Evolutionary conservation across 2,113 vertebrate species (phyloP).

Genomic region (Odocoileus hemionus): DNA sequence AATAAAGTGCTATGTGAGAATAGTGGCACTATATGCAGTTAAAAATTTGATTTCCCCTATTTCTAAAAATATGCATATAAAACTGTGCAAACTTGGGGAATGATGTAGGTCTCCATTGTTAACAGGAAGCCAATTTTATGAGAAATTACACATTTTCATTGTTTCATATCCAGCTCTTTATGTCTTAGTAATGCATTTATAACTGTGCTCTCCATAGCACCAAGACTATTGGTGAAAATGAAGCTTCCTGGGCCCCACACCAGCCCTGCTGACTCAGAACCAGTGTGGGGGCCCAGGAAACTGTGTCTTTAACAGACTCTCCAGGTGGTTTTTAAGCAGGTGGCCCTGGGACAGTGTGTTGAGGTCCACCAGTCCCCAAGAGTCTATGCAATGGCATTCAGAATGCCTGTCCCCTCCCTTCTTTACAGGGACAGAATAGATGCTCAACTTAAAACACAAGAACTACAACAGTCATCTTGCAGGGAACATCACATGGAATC

Average conservation of each 20-base stretch:
- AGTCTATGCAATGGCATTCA: fast-evolving
- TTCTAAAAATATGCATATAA: background rate
- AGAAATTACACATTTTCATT: background rate
- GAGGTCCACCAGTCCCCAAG: background rate
- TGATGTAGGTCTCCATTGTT: background rate
- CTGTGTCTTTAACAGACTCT: background rate
- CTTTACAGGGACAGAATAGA: background rate
- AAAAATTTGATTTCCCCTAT: background rate
- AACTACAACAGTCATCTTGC: background rate
- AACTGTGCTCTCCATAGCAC: background rate
- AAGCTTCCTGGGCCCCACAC: background rate
- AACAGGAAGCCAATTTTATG: background rate
- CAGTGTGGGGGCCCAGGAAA: fast-evolving
- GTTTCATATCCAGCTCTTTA: background rate
- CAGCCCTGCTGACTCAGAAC: background rate
- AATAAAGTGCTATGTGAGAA: background rate
- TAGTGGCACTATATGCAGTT: fast-evolving
- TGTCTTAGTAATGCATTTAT: background rate
- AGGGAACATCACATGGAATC: no score
- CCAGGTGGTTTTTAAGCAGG: background rate
- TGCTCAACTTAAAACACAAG: background rate
- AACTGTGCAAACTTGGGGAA: background rate
- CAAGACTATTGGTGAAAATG: background rate
- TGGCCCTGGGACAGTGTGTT: background rate
- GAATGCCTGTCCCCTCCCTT: background rate